phyloP scores from a whole-genome alignment of 1,140 invertebrate species.

The Trachymyrmex cornetzi region DNA sequence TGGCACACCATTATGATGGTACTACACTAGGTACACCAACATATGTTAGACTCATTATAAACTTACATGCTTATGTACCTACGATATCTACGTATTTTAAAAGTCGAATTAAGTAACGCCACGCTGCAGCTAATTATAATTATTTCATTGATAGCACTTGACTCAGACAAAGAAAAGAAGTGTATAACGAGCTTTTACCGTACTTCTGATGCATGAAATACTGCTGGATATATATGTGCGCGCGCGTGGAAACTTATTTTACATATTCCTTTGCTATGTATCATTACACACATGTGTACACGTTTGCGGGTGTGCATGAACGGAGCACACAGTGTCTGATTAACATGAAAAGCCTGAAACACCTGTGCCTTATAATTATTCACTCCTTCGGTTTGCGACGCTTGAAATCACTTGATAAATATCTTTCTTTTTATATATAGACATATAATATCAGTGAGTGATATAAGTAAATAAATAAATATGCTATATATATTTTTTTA shows the following conservation, averaged over 20 bases:
- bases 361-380: constrained; percentile 80
- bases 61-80: background rate
- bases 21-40: constrained; percentile 10
- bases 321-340: constrained; percentile 78
- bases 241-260: constrained; percentile 76
- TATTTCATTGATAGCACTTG: constrained; percentile 71
- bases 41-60: constrained; percentile 50
- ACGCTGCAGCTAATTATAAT: constrained; percentile 78
- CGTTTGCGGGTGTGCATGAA: constrained; percentile 63
- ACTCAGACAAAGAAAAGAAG: constrained; percentile 59
- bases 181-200: constrained; percentile 74
- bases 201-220: constrained; percentile 78
- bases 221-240: constrained; percentile 42
- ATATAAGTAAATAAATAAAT: background rate
- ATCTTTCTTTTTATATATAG: background rate
- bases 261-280: constrained; percentile 70
- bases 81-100: constrained; percentile 37
- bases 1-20: constrained; percentile 51
- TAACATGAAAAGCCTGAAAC: constrained; percentile 84
- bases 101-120: constrained; percentile 76
- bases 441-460: background rate
- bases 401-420: constrained; percentile 53
- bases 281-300: background rate
- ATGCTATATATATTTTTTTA: background rate
- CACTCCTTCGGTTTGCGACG: constrained; percentile 36